These are phyloP conservation scores for Myripristis jacobus DNA, from an alignment of 2,797 vertebrate species.

Conservation along the genomic window DNA sequence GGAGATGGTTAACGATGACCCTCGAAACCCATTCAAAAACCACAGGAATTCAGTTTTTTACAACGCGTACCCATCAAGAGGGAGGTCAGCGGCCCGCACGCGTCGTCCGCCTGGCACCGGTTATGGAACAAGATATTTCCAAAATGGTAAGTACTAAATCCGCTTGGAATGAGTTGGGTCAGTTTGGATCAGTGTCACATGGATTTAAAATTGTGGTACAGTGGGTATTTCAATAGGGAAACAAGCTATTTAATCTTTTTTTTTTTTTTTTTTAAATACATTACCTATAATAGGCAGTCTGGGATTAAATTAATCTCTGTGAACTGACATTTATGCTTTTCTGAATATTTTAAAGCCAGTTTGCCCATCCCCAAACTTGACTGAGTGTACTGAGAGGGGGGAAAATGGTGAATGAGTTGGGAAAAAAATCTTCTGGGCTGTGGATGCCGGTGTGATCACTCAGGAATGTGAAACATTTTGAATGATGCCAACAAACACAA, in stretches of 20 bases:
- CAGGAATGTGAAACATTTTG: slow-evolving; percentile 52
- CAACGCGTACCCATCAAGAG: slow-evolving; percentile 75
- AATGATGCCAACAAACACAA: slow-evolving; percentile 53
- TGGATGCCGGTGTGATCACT: slow-evolving; percentile 24
- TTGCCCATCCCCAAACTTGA: not conserved
- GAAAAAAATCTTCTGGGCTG: slow-evolving; percentile 2
- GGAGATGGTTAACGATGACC: slow-evolving; percentile 81
- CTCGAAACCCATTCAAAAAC: slow-evolving; percentile 78
- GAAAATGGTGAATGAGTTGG: slow-evolving; percentile 2
- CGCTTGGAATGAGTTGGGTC: not conserved
- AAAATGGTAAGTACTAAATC: slow-evolving; percentile 79
- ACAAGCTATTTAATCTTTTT: not conserved
- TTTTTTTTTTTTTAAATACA: no score
- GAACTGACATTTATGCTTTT: not conserved
- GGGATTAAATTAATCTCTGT: not conserved
- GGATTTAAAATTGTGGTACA: slow-evolving; percentile 7
- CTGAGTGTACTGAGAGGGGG: not conserved
- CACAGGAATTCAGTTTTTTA: slow-evolving; percentile 84
- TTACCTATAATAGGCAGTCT: no score
- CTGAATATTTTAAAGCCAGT: not conserved
- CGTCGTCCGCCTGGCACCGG: slow-evolving; percentile 78
- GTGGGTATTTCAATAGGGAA: not conserved
- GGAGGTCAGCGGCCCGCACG: slow-evolving; percentile 55
- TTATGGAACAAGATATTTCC: slow-evolving; percentile 84
- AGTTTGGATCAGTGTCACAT: not conserved